Percentiles rank a stretch among this genome's conserved stretches.
These are phyloP conservation scores for Drosophila ficusphila DNA, from an alignment of 1,140 invertebrate species.

Conservation along the genomic window DNA sequence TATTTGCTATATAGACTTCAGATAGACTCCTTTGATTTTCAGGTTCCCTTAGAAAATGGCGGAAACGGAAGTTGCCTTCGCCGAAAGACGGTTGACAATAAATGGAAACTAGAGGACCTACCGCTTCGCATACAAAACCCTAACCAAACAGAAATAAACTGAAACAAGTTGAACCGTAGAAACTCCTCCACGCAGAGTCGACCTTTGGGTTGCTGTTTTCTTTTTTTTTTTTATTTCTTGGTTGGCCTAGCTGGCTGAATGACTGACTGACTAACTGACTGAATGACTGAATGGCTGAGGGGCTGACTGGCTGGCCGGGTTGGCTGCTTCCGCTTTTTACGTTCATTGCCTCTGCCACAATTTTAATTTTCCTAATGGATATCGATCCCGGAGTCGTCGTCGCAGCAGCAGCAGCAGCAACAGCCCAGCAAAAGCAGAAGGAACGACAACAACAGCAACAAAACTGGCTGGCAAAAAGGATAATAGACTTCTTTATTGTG, in stretches of 20 bases:
- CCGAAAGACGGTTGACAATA: constrained; percentile 20
- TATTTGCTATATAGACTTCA: neutral
- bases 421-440: constrained; percentile 46
- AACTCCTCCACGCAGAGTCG: constrained; percentile 28
- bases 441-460: constrained; percentile 53
- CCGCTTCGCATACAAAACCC: constrained; percentile 10
- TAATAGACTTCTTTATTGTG: constrained; percentile 84
- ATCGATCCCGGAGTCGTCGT: constrained; percentile 74
- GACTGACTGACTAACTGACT: constrained; percentile 43
- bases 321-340: constrained; percentile 81
- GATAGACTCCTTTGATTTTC: neutral
- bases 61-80: constrained; percentile 59
- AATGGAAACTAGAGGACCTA: constrained; percentile 10
- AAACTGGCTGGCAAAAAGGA: constrained; percentile 77
- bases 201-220: constrained; percentile 43
- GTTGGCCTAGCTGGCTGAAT: constrained; percentile 34
- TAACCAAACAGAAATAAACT: constrained; percentile 1
- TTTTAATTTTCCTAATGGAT: constrained; percentile 84
- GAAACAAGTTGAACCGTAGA: constrained; percentile 2
- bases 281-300: constrained; percentile 27
- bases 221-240: constrained; percentile 21
- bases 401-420: constrained; percentile 44
- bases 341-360: constrained; percentile 84
- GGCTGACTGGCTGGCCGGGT: constrained; percentile 55
- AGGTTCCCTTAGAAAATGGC: too few relatives aligned